Base-by-base conservation (phyloP, 1,140 invertebrate genomes). In the Epicauta chinensis region DNA sequence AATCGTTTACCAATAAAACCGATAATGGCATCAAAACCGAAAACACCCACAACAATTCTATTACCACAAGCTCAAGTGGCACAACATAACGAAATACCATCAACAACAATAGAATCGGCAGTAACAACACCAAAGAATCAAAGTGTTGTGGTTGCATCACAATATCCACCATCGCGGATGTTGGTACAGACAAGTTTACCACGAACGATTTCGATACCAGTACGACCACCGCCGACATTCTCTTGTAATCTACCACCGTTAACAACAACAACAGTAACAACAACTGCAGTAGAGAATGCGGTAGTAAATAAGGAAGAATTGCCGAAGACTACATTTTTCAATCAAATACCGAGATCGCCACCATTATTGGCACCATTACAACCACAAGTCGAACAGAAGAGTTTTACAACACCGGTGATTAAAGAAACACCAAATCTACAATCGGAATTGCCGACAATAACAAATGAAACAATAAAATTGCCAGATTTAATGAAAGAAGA, bases 11-110 rank as follows among this genome's bases (percentile, higher is more conserved):
- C 78, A 29, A 73, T 78, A 23, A 75, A 77, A 16, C 72, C 77
- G 10, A 73, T 80, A 15, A 66, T 78, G 46, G 73, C 76, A 50
- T 71, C 77, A 2, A 80, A 80, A 69, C 73, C 77, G 49, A 48
- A 76, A n/a, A 73, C 70, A 67, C 50, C 69, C 2, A 74, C 70
- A 31, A 77, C 73, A 51, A 60, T 77, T 2, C 62, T 63, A 40
- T 56, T 77, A 17, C 74, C 73, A 49, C 75, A 77, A 63, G 37
- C 68, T n/a, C 69, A 65, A 45, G 50, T 62, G 11, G 67, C 64
- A 10, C 60, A 62, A 36, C 51, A 49, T 30, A 46, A 56, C 6
- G 62, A 67, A 49, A 61, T 58, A 38, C 59, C 62, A 32, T 60
- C 61, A 42, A 42, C 61, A 14, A 12, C 53, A 10, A 53, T 55